Base-by-base conservation (phyloP, 1,140 invertebrate species). In the Arion vulgaris region DNA sequence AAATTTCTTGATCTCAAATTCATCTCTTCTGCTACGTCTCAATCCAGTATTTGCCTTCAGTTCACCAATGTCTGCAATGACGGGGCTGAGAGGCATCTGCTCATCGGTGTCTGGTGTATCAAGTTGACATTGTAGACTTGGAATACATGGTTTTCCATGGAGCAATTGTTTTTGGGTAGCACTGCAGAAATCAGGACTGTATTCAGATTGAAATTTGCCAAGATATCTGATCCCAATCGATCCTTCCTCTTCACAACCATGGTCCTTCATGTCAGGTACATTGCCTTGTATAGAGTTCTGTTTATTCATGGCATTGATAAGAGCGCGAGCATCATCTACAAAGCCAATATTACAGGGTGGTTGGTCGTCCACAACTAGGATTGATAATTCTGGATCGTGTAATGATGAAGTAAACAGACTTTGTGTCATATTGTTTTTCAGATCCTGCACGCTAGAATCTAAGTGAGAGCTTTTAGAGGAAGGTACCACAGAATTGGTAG, bases 91-190 rank as follows among this genome's bases (percentile, higher is more conserved):
- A 9, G 88, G 86, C 5, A 85, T 74, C 36, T 87, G 87, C 5
- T 77, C 82, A 75, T 86, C 80, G 53, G 88, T 89, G 26, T 87
- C 86, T 26, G 85, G 86, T 82, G 86, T 90, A 71, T 89, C 87
- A 83, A 89, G 86, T 80, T 85, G 51, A 19, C 87, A 41, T 39
- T 88, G 80, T 68, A 89, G 88, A 23, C 79, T 74, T 28, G 88
- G 80, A 78, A 86, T 83, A 51, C 81, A 79, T 45, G 84, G 79
- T 68, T 89, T 83, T 26, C 86, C 87, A 36, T 87, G 85, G 36
- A 87, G 77, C 71, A 90, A 79, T 34, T 90, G 89, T 83, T 86
- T 88, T 53, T 86, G 85, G n/a, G 89, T 77, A 13, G 89, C 88
- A 80, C 90, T 91, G 0, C 85, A 82, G n/a, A 91, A 78, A n/a